Base-by-base conservation (phyloP, 30 jellyfish, hydroid and myxozoan genomes). In the Aurelia sp. region DNA sequence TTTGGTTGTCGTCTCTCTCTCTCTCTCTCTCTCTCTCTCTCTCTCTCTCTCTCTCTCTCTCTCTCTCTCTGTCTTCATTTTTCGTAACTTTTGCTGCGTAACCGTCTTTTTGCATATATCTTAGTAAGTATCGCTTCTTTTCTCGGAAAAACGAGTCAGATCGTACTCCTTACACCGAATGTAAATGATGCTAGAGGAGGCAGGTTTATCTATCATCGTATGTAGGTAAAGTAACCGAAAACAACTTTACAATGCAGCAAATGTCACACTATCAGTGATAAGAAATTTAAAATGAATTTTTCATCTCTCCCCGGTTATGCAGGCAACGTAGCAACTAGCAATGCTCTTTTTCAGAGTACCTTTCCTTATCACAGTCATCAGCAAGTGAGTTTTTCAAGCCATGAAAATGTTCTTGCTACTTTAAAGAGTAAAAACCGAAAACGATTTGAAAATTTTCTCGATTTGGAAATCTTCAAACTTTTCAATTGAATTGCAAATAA, bases 271-370 rank as follows among this genome's bases (percentile, higher is more conserved):
- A 11, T 10, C 35, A 11, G 74, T 15, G 74, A 63, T 19, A 63
- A 63, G 74, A 63, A 63, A 63, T 15, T 63, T 63, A 63, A 63
- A 33, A 63, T 11, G 74, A 63, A 63, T 63, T 63, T 11, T 13
- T 63, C 74, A 16, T 63, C 74, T 63, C 74, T 63, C 74, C 74
- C 35, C 35, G 74, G 74, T 63, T 19, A 63, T 63, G 31, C 20
- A 63, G 74, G 74, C 13, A 19, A 13, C 31, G 27, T 63, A 63
- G 74, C 74, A 19, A n/a, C 30, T n/a, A 12, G 30, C 35, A 63
- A 11, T 63, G 35, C 74, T 19, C 74, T 63, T 63, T 63, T 63
- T 63, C 74, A 63, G 74, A 63, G 21, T 63, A 63, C 74, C 74
- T 63, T 63, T 63, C 74, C 31, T 63, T 63, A 63, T 63, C 74